phyloP scores from a whole-genome alignment of 2,797 vertebrate species.

The Helicolenus hilgendorfi region DNA sequence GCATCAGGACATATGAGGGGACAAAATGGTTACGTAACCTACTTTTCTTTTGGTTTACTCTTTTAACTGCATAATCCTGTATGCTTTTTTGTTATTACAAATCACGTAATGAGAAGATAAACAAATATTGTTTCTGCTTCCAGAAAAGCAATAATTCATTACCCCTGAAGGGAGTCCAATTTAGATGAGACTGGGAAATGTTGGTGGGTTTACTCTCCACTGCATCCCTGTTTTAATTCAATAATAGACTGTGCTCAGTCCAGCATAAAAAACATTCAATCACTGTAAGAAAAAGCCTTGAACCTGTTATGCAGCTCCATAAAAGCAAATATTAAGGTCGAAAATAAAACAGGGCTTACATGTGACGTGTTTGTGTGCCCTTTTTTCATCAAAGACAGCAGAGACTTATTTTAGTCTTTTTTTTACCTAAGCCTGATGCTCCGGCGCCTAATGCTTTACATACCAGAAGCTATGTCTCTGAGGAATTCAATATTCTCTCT shows the following conservation, averaged over 20 bases:
- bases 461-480: background rate
- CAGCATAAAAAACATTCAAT: background rate
- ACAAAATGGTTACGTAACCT: background rate
- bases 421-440: background rate
- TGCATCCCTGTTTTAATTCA: background rate
- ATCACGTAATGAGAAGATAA: background rate
- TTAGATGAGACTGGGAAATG: background rate
- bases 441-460: background rate
- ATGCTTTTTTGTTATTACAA: background rate
- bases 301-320: background rate
- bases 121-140: background rate
- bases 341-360: background rate
- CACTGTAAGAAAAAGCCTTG: background rate
- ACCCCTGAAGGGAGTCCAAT: background rate
- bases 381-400: background rate
- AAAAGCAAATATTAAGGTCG: background rate
- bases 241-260: background rate
- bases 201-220: background rate
- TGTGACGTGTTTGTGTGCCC: background rate
- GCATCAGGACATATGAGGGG: background rate
- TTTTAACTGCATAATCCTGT: background rate
- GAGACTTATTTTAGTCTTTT: background rate
- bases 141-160: background rate
- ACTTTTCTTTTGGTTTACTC: background rate
- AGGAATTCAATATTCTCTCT: background rate